phyloP scores from a whole-genome alignment of 2,888 invertebrate genomes.

The Aleiodes alternator region DNA sequence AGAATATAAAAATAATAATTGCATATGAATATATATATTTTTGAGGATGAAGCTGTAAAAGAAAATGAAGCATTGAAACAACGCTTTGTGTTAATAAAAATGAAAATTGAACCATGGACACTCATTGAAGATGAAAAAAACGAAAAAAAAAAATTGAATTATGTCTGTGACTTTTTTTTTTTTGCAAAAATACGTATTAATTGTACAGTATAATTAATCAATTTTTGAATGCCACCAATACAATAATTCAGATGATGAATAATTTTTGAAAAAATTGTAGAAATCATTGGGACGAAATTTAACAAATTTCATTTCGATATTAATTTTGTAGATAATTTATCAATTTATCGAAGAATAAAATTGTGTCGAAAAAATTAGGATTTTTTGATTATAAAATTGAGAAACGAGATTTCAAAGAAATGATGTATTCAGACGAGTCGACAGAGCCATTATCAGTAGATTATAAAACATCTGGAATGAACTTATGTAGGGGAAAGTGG shows the following conservation, averaged over 20 bases:
- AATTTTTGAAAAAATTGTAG: not conserved
- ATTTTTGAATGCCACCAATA: conserved; percentile 41
- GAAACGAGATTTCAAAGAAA: not conserved
- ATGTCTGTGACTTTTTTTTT: conserved; percentile 65
- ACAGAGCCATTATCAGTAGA: conserved; percentile 35
- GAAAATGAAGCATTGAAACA: conserved; percentile 54
- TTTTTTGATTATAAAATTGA: not conserved
- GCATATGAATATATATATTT: conserved; percentile 64
- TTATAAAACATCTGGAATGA: not conserved
- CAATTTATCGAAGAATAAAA: not conserved
- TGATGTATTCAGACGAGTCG: not conserved
- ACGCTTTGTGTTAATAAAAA: conserved; percentile 47
- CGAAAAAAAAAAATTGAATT: conserved; percentile 56
- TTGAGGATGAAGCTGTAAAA: conserved; percentile 64
- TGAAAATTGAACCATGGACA: conserved; percentile 24
- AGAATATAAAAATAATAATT: conserved; percentile 54
- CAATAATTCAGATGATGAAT: conserved; percentile 33
- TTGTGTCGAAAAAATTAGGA: not conserved
- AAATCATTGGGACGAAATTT: conserved; percentile 29
- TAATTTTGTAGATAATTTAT: conserved; percentile 10
- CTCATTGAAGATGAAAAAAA: conserved; percentile 26
- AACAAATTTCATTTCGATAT: conserved; percentile 30
- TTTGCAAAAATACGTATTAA: conserved; percentile 63
- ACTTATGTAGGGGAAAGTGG: too few relatives aligned
- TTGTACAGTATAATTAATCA: conserved; percentile 46